These are phyloP conservation scores for Phengaris arion DNA, from an alignment of 2,888 invertebrate species.

Conservation along the genomic window DNA sequence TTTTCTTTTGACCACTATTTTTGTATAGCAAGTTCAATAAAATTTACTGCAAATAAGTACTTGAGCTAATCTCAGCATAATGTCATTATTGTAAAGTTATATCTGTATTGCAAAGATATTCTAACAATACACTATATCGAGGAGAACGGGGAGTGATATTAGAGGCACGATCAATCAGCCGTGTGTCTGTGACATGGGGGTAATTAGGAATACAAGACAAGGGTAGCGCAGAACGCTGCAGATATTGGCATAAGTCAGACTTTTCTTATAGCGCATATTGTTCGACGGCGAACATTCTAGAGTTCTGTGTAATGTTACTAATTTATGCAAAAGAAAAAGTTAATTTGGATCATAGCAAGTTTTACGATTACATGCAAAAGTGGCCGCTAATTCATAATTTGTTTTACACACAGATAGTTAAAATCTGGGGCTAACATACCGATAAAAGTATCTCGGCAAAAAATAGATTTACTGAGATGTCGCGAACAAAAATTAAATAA, in stretches of 20 bases:
- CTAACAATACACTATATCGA: constrained; percentile 39
- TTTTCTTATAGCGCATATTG: not conserved
- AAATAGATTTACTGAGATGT: not conserved
- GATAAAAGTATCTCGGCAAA: no score
- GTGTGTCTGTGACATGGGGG: constrained; percentile 69
- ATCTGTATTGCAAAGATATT: constrained; percentile 33
- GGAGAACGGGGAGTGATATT: constrained; percentile 67
- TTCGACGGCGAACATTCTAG: not conserved
- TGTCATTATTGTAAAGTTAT: no score
- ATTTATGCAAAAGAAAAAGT: no score
- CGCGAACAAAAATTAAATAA: not conserved
- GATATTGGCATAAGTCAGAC: constrained; percentile 14
- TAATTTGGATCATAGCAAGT: no score
- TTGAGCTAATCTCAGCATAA: no score
- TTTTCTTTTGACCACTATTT: no score
- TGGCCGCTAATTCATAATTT: no score
- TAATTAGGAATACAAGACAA: constrained; percentile 64
- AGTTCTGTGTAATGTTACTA: not conserved
- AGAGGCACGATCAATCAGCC: constrained; percentile 75
- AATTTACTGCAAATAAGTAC: no score
- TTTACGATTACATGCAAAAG: no score
- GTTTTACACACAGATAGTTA: no score
- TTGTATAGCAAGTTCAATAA: no score
- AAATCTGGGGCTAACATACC: no score
- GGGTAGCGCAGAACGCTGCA: constrained; percentile 34